Percentiles rank a stretch among this genome's conserved stretches.
phyloP scores from a whole-genome alignment of 2,888 invertebrate species.

The Chymomyza amoena region DNA sequence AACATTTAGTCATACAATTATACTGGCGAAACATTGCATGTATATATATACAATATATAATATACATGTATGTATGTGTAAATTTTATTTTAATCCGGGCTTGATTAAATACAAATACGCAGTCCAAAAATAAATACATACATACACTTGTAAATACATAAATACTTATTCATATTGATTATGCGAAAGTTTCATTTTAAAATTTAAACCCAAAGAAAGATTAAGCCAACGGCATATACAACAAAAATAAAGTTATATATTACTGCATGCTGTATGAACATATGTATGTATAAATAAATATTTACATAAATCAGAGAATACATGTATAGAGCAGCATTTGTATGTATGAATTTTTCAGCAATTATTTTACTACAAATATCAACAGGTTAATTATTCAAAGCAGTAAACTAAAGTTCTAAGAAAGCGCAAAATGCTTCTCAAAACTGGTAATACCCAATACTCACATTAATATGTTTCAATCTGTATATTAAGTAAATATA shows the following conservation, averaged over 20 bases:
- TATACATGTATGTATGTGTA: not conserved
- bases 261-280: not conserved
- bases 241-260: not conserved
- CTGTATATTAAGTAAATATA: not conserved
- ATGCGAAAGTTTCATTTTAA: not conserved
- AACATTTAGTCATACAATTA: not conserved
- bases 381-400: not conserved
- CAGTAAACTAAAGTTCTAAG: not conserved
- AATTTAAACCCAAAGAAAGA: not conserved
- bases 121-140: not conserved
- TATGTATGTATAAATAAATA: constrained; percentile 1
- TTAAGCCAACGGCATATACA: not conserved
- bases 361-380: not conserved
- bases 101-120: not conserved
- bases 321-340: not conserved
- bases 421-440: not conserved
- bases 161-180: not conserved
- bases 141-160: not conserved
- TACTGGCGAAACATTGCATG: not conserved
- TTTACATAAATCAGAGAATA: not conserved
- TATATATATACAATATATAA: not conserved
- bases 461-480: not conserved
- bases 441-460: not conserved
- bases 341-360: not conserved
- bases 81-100: constrained; percentile 1